Percentiles rank a stretch among this genome's conserved stretches.
phyloP scores from a whole-genome alignment of 2,888 invertebrate species.

The Euphydryas editha region DNA sequence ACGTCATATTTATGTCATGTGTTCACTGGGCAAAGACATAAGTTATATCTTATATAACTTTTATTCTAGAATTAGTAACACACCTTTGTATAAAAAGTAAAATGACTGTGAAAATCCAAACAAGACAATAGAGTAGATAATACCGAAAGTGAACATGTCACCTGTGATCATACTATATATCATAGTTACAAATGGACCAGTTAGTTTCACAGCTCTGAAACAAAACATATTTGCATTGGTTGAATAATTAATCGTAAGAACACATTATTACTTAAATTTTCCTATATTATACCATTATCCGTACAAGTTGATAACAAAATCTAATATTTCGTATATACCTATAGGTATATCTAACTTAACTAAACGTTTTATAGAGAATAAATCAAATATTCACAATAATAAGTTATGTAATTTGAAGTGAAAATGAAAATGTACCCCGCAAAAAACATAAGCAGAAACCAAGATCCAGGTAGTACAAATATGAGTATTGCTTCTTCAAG shows the following conservation, averaged over 20 bases:
- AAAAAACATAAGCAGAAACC: conserved; percentile 99
- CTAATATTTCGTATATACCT: no score
- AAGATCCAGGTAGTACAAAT: conserved; percentile 96
- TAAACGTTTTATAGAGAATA: background rate
- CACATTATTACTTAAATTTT: no score
- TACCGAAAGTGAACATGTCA: conserved; percentile 99
- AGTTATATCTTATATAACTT: no score
- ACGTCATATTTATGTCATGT: no score
- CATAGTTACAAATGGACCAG: conserved; percentile 99
- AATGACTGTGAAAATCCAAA: conserved; percentile 98
- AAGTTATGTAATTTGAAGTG: background rate
- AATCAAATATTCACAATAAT: background rate
- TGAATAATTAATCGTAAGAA: background rate
- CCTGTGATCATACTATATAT: conserved; percentile 99
- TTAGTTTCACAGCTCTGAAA: conserved; percentile 93
- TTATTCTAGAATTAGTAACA: background rate
- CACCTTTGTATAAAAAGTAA: conserved; percentile 95
- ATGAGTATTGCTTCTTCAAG: conserved; percentile 96
- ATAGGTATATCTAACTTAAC: no score
- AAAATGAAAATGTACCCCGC: conserved; percentile 88
- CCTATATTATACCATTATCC: no score
- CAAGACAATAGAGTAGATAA: conserved; percentile 97
- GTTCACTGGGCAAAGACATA: no score
- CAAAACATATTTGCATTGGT: background rate
- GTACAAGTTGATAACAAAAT: no score